Evolutionary conservation across 2,797 vertebrate genomes (phyloP), one percentile per base, ranked within the genome.

Genomic region (Enteromius afrohamiltoni): DNA sequence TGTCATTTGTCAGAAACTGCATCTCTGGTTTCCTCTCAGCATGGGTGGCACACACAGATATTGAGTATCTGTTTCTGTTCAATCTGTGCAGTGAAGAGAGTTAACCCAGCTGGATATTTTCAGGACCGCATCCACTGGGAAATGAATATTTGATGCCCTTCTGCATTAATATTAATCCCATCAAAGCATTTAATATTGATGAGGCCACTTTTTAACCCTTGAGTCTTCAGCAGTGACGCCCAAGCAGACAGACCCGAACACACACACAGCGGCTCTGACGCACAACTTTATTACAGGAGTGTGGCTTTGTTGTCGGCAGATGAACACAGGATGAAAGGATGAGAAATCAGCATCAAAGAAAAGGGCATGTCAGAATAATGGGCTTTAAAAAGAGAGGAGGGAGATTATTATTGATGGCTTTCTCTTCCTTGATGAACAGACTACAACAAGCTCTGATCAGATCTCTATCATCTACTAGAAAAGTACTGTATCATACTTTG

Each of bases 161-260:
- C 92, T 93, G 94, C 88, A 91, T 91, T 90, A 93, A 94, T 94
- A 94, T 94, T 92, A 94, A 94, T 92, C 90, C 85, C 73, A 94
- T 94, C 89, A 93, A 92, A 94, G 90, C 88, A 89, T 94, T 87
- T 84, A 93, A 89, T 89, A 94, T 93, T 93, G 85, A 95, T 91
- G 80, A 91, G 88, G 16, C 10, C 37, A 89, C 92, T 93, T 92
- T 93, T 93, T 91, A 93, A 92, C 89, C 89, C 76, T 31, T 10
- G 91, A 89, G 87, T 92, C 86, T 85, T 87, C 87, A n/a, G 85
- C 86, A 91, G 88, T 86, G 7, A 13, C 21, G 49, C 16, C 11
- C 68, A 5, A 13, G 55, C 55, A 55, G 60, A 87, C 53, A 42
- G 26, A 58, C 58, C 16, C 29, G 45, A 34, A 76, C 47, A 68